These are phyloP conservation scores for Phocoena sinus DNA, from an alignment of 2,113 vertebrate genomes.

Conservation along the genomic window DNA sequence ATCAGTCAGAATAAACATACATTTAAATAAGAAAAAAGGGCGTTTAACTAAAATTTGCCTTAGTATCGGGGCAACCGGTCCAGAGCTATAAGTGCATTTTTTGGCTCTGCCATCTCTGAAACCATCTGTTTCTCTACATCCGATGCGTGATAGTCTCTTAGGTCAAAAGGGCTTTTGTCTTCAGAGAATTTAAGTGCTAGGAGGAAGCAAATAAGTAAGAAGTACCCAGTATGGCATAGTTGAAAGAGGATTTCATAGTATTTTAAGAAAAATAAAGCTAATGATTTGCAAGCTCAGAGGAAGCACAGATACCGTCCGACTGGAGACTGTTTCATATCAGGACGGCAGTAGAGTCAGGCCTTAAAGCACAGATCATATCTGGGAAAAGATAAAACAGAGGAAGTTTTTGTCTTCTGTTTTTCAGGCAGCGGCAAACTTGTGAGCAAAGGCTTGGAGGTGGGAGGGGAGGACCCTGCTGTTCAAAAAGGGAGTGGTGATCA, in stretches of 20 bases:
- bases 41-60: neutral
- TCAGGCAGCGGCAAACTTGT: neutral
- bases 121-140: neutral
- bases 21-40: neutral
- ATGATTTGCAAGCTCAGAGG: neutral
- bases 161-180: neutral
- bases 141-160: neutral
- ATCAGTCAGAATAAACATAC: neutral
- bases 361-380: neutral
- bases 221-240: neutral
- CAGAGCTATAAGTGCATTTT: neutral
- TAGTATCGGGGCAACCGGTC: neutral
- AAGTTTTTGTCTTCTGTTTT: neutral
- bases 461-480: neutral
- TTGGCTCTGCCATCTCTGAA: neutral
- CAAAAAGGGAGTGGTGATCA: neutral
- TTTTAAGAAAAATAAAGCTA: neutral
- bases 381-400: neutral
- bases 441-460: neutral
- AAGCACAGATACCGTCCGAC: neutral
- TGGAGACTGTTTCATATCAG: neutral
- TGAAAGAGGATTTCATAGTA: neutral
- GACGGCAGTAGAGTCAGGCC: neutral
- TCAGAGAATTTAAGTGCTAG: neutral
- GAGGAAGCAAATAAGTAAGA: neutral